Evolutionary conservation across 2,888 invertebrate genomes (phyloP), one percentile per base, ranked within the genome.

Genomic region (Habrosyne pyritoides): DNA sequence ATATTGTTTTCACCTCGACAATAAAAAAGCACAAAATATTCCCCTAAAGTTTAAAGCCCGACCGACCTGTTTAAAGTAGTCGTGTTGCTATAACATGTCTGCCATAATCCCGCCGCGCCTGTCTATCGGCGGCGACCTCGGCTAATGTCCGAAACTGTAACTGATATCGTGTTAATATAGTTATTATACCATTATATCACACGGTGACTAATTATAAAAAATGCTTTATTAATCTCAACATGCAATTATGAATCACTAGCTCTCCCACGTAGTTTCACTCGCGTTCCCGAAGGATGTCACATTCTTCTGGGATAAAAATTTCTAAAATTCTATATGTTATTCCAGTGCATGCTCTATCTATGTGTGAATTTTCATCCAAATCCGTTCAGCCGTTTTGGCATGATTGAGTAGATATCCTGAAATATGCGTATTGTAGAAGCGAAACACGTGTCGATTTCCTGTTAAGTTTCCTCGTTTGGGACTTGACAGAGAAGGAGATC

Each of bases 41-140:
- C 6, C 26, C 26, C 7, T 28, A 1, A 6, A 28, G 6, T 28
- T 28, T 2, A n/a, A 33, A 33, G 10, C 2, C 4, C 8, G 14
- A 14, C n/a, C 12, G 36, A 36, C 36, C n/a, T 6, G 7, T 14
- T 5, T n/a, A 5, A 36, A 36, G 36, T 36, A 36, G 36, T 36
- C n/a, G 6, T 36, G 36, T 36, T 14, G 14, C 30, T 33, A 33
- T 33, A 12, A 33, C 36, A 36, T 14, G 36, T 1, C 5, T 36
- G 52, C 36, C 30, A 55, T 63, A 59, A 59, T 58, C 60, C 48
- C 50, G 26, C 54, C 64, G 50, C 64, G 42, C 71, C 65, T 42
- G 24, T 14, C 57, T 64, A 71, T 71, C 57, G 66, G 26, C 53
- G 2, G 30, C 59, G 62, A 61, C 70, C 73, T 67, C 56, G 48